Conservation (phyloP, 2,797 vertebrate species). For the Morelia viridis region DNA sequence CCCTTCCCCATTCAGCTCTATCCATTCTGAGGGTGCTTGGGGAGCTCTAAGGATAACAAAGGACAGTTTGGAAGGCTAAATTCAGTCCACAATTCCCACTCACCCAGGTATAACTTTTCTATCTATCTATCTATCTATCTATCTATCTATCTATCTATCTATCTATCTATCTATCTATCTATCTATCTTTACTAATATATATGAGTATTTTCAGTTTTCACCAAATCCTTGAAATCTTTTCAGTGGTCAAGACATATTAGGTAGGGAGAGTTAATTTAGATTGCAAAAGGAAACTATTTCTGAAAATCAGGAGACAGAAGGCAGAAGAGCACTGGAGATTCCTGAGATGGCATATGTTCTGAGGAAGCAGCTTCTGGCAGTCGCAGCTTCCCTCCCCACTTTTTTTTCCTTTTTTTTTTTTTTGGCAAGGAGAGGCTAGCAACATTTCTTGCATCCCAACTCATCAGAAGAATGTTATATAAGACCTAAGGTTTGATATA, state of each 20-base stretch:
- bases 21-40: neutral
- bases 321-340: neutral
- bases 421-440: neutral
- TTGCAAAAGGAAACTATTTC: neutral
- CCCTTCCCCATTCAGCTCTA: neutral
- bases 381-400: neutral
- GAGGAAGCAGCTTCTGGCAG: neutral
- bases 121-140: too few species aligned
- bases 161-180: too few species aligned
- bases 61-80: neutral
- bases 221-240: neutral
- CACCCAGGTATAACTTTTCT: neutral
- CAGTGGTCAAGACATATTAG: neutral
- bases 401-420: neutral
- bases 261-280: neutral
- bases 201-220: neutral
- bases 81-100: neutral
- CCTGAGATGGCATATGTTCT: neutral
- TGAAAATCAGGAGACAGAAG: neutral
- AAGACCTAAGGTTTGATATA: neutral
- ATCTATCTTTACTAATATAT: neutral
- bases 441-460: neutral
- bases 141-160: too few species aligned
- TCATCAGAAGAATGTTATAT: neutral
- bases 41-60: neutral